Base-by-base conservation (phyloP, 2,797 vertebrate genomes). In the Ataeniobius toweri region DNA sequence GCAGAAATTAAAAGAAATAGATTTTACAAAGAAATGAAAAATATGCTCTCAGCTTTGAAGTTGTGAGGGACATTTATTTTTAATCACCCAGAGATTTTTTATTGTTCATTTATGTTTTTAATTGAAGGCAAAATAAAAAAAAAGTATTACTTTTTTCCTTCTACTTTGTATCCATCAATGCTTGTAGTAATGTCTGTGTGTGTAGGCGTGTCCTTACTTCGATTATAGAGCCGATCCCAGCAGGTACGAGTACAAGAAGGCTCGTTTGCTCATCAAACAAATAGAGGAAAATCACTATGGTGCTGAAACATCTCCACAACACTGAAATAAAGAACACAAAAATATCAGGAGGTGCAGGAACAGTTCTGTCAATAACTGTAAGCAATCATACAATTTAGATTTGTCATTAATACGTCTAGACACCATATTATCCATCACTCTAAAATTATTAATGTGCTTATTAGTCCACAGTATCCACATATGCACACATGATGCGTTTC, bases 301-400 rank as follows among this genome's bases (percentile, higher is more conserved):
- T 99, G 92, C 98, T 99, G 88, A 99, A 99, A 89, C 98, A 99
- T 76, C 98, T 93, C 98, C 98, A 99, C 75, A 99, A 96, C 85
- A 99, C 98, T 99, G 90, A 36, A 83, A 76, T 74, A 65, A n/a
- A 76, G 16, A 26, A 75, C 46, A 85, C 58, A 26, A 83, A 22
- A 84, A 74, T 3, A 55, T 41, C 10, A 41, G 41, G 46, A 70
- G 63, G 26, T 1, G 6, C 0, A 31, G 22, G 6, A 4, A 50
- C 22, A 0, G 10, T 73, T 39, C 31, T 13, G 48, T 53, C 28
- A 18, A 22, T 9, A 48, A 51, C 63, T 67, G 63, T 36, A 67
- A 67, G 18, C 63, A 41, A 67, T 67, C 63, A 41, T 41, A 24
- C 39, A 41, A 41, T 12, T 67, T 31, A 41, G 36, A 67, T 24